Evolutionary conservation across 2,797 vertebrate species (phyloP).

Genomic region (Oryzias dopingdopingensis): DNA sequence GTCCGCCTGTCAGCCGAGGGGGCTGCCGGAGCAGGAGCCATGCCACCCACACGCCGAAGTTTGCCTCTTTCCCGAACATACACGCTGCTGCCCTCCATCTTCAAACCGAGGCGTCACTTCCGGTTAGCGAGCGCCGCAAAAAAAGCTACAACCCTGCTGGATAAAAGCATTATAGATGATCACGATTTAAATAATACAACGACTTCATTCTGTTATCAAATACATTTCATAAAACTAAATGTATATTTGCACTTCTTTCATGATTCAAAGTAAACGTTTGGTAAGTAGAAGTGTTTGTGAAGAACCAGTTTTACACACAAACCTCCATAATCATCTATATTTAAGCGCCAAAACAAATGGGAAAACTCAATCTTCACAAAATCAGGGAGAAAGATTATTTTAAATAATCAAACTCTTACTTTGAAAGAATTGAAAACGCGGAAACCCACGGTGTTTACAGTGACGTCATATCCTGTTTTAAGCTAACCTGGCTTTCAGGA

Average conservation of each 20-base stretch:
- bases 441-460: slow-evolving; percentile 55
- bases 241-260: neutral
- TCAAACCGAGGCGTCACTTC: slow-evolving; percentile 11
- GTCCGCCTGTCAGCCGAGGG: slow-evolving; percentile 62
- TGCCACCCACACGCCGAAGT: slow-evolving; percentile 77
- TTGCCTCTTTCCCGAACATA: slow-evolving; percentile 88
- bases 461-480: slow-evolving; percentile 18
- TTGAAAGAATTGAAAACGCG: slow-evolving; percentile 32
- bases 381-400: too few species aligned
- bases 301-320: neutral
- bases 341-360: neutral
- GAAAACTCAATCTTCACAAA: neutral
- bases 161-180: too few species aligned
- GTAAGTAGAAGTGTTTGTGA: neutral
- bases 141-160: too few species aligned
- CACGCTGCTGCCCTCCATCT: slow-evolving; percentile 66
- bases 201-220: too few species aligned
- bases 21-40: slow-evolving; percentile 60
- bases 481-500: slow-evolving; percentile 9
- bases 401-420: slow-evolving; percentile 16
- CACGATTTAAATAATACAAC: too few species aligned
- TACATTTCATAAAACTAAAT: neutral
- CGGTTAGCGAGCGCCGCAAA: neutral
- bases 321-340: neutral
- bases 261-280: slow-evolving; percentile 50